Percentiles rank a stretch among this genome's conserved stretches.
Evolutionary conservation across 2,888 invertebrate species (phyloP).

Genomic region (Drosophila barbarae): DNA sequence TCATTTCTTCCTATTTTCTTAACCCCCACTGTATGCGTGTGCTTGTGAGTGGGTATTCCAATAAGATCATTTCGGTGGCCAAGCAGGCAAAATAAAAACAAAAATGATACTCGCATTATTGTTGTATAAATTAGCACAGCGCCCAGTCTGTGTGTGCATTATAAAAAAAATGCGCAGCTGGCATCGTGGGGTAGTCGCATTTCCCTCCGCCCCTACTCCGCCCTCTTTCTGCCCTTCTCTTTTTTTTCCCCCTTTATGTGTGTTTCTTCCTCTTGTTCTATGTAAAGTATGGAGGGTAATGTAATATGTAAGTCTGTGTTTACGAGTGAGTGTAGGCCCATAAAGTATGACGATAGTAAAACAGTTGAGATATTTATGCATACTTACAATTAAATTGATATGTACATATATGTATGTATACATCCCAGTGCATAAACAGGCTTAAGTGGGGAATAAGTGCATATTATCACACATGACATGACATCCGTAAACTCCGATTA

Average conservation of each 20-base stretch:
- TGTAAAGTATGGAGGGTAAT: constrained; percentile 41
- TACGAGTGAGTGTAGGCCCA: constrained; percentile 20
- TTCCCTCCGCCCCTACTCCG: not conserved
- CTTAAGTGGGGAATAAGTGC: constrained; percentile 17
- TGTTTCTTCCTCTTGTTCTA: constrained; percentile 20
- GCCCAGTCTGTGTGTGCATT: constrained; percentile 37
- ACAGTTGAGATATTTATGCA: constrained; percentile 45
- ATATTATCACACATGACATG: constrained; percentile 11
- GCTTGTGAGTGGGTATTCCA: constrained; percentile 45
- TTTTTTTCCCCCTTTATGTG: not conserved
- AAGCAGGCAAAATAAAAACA: constrained; percentile 43
- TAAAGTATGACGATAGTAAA: constrained; percentile 34
- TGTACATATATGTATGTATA: constrained; percentile 9
- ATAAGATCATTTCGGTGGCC: constrained; percentile 60
- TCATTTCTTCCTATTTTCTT: not conserved
- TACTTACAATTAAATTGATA: constrained; percentile 38
- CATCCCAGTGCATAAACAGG: constrained; percentile 11
- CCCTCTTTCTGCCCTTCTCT: not conserved
- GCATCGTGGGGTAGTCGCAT: constrained; percentile 36
- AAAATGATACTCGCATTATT: constrained; percentile 46
- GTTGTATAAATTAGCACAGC: constrained; percentile 46
- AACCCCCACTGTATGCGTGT: constrained; percentile 18
- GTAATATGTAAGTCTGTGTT: constrained; percentile 26
- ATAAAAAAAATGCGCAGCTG: constrained; percentile 44
- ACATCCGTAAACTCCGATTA: not conserved